Conservation (phyloP, 1,140 invertebrate genomes). For the Neodiprion virginianus region DNA sequence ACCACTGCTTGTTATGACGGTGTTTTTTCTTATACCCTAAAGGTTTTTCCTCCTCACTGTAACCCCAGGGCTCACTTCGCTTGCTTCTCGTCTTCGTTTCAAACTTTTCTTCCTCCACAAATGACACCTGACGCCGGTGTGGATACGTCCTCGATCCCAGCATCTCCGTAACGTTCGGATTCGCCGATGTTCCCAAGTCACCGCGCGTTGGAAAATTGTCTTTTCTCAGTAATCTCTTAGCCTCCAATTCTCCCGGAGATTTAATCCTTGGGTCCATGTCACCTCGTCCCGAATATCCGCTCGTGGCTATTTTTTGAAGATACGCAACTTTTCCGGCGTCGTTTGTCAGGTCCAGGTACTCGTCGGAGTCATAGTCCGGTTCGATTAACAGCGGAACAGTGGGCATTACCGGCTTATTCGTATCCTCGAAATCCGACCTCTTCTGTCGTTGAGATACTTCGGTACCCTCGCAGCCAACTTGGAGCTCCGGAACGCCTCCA, state of each 20-base stretch:
- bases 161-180: too few relatives aligned
- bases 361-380: slow-evolving; percentile 30
- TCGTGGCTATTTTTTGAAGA: slow-evolving; percentile 32
- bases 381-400: slow-evolving; percentile 34
- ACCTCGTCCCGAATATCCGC: slow-evolving; percentile 34
- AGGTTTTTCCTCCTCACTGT: too few relatives aligned
- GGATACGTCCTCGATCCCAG: too few relatives aligned
- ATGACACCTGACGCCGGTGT: too few relatives aligned
- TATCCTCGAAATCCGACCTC: slow-evolving; percentile 13
- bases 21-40: too few relatives aligned
- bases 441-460: slow-evolving; percentile 30
- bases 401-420: slow-evolving; percentile 14
- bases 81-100: too few relatives aligned
- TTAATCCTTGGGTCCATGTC: slow-evolving; percentile 46
- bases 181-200: slow-evolving; percentile 40
- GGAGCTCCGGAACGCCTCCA: slow-evolving; percentile 47
- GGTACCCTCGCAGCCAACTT: slow-evolving; percentile 50
- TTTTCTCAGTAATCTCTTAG: slow-evolving; percentile 2
- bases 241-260: slow-evolving; percentile 6
- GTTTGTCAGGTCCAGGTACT: slow-evolving; percentile 26
- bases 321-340: slow-evolving; percentile 52
- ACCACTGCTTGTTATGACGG: too few relatives aligned
- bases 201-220: slow-evolving; percentile 44
- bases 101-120: too few relatives aligned
- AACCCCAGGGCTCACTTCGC: too few relatives aligned